Base-by-base conservation (phyloP, 1,140 invertebrate species). In the Tetranychus cinnabarinus region DNA sequence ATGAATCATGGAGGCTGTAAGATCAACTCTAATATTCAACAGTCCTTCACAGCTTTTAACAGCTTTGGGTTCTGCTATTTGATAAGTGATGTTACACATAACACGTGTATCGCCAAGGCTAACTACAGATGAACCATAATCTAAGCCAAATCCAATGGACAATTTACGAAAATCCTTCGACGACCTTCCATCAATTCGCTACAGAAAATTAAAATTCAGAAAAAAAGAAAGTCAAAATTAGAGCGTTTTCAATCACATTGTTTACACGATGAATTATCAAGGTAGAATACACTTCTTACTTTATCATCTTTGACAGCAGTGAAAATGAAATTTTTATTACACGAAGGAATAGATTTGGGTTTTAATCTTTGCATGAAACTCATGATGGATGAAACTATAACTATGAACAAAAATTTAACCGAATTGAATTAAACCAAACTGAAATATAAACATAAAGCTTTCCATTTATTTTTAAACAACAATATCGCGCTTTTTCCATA, bases 1-100 rank as follows among this genome's bases (percentile, higher is more conserved):
- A 35, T 82, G 80, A 34, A 82, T 80, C 15, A 82, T 86, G 77
- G 95, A 81, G 33, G 85, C 81, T 68, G 81, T 82, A 7, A 93
- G 74, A 71, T 92, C 88, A 1, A 91, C 80, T 76, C 90, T 88
- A 36, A 95, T 78, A 68, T 79, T 80, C 2, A 96, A 69, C 62
- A 84, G 79, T 7, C 92, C 92, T 75, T 96, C 90, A 72, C 85
- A 88, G 31, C 89, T 85, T 60, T 88, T 75, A 4, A 82, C 81
- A 56, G 81, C 74, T 71, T 86, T 85, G 1, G 91, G 90, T 65
- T 80, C 77, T 62, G 81, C 80, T 56, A 96, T 79, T 73, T 90
- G 85, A 74, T 85, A 88, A 34, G 83, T 83, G 13, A 90, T 84
- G 75, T 90, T 84, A 12, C 85, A 82, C 61, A 93, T 71, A 3